Base-by-base conservation (phyloP, 2,113 vertebrate species). In the Ibidorhyncha struthersii region DNA sequence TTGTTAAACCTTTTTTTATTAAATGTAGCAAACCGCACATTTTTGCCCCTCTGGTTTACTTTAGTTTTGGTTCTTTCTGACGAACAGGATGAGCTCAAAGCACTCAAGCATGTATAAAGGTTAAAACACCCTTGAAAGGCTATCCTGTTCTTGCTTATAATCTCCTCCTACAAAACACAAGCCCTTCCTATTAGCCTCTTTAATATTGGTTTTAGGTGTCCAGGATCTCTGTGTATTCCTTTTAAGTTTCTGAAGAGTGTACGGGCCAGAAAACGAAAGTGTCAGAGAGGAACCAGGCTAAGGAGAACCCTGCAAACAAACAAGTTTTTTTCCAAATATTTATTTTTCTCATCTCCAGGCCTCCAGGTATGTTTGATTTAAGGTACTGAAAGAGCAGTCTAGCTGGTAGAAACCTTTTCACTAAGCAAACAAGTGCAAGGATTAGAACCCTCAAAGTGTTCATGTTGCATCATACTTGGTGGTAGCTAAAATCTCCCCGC, bases 291-390 rank as follows among this genome's bases (percentile, higher is more conserved):
- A 97, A 34, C 16, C 59, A 82, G 34, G 40, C 67, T 71, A 77
- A 73, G n/a, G 89, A 32, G 80, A 95, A 93, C 62, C 61, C 78
- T 86, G 8, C 30, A 86, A 96, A 94, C 79, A 96, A 78, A 77
- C 55, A 91, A 87, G 73, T 0, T 7, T 77, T 83, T 95, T 95
- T 89, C 29, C 85, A 97, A 97, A 97, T 98, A 97, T 98, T 98
- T 97, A 71, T 97, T 97, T 98, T 98, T 98, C 95, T 98, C 97
- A 94, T 96, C 96, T 98, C 92, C 93, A 97, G 93, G 87, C 77
- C 95, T 95, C 74, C 67, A 82, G 89, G 47, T 96, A 87, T 98
- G 95, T 98, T 98, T 98, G 93, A 97, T 86, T 98, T 97, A 93
- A 97, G 76, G 79, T 38, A 72, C 86, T 97, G 95, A 98, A 98